Evolutionary conservation across 2,113 vertebrate species (phyloP).

Genomic region (Picathartes gymnocephalus): DNA sequence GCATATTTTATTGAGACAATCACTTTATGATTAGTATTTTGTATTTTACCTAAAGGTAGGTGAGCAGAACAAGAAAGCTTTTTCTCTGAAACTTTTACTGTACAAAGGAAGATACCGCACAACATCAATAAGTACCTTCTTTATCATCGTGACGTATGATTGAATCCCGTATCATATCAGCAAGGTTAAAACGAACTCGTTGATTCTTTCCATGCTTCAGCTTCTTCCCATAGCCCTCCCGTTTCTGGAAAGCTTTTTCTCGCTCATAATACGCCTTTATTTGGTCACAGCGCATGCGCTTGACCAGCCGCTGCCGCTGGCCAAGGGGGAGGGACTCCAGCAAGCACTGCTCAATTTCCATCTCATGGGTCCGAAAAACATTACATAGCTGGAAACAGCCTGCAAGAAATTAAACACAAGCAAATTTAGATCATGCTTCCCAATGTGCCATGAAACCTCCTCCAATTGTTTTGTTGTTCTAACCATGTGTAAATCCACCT

Average conservation of each 20-base stretch:
- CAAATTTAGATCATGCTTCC: background rate
- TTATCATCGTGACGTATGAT: conserved; percentile 86
- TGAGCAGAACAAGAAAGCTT: background rate
- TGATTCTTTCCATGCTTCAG: conserved; percentile 72
- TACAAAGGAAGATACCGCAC: background rate
- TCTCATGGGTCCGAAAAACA: conserved; percentile 91
- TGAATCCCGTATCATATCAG: conserved; percentile 84
- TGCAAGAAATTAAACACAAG: conserved; percentile 41
- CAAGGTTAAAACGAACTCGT: conserved; percentile 74
- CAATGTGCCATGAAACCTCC: background rate
- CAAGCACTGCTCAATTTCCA: conserved; percentile 99
- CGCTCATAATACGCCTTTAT: conserved; percentile 90
- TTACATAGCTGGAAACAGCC: conserved; percentile 99
- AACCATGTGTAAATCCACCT: background rate
- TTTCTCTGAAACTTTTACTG: background rate
- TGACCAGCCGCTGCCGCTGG: conserved; percentile 92
- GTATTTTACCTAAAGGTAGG: background rate
- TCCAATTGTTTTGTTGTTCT: background rate
- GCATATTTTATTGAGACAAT: background rate
- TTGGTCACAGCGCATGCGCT: conserved; percentile 93
- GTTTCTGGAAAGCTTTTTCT: conserved; percentile 83
- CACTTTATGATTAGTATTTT: background rate
- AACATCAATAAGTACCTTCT: conserved; percentile 79
- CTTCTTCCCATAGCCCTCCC: conserved; percentile 70
- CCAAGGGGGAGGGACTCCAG: conserved; percentile 94